Conservation (phyloP, 2,888 invertebrate genomes). For the Dicyrtomina minuta region DNA sequence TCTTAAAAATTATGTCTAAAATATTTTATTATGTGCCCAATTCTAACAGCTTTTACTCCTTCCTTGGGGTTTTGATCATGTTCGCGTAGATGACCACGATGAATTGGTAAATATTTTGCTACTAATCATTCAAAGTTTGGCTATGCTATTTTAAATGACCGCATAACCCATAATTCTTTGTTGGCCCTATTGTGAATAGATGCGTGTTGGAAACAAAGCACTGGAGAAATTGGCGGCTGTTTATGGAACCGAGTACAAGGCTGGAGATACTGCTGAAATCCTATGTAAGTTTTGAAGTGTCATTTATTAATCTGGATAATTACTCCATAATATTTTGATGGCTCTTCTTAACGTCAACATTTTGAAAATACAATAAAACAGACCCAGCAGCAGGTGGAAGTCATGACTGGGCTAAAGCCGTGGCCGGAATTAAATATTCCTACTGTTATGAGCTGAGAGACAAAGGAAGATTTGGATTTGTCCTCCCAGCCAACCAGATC, state of each 20-base stretch:
- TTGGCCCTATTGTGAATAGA: no score
- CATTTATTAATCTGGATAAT: not conserved
- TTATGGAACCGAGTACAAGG: conserved; percentile 56
- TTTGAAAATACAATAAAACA: no score
- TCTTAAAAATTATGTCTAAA: not conserved
- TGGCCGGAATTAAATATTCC: conserved; percentile 48
- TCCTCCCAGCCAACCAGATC: conserved; percentile 49
- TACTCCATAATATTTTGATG: not conserved
- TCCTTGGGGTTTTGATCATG: conserved; percentile 69
- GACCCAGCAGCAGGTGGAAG: conserved; percentile 45
- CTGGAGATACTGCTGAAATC: conserved; percentile 56
- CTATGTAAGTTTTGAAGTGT: conserved; percentile 48
- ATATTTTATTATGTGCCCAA: not conserved
- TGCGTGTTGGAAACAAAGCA: conserved; percentile 51
- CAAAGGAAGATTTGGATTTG: conserved; percentile 44
- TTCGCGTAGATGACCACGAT: conserved; percentile 47
- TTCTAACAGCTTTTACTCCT: conserved; percentile 44
- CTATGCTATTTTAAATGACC: no score
- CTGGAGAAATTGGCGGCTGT: conserved; percentile 54
- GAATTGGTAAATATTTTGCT: conserved; percentile 44
- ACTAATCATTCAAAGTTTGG: no score
- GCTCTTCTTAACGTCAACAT: no score
- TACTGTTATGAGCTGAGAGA: conserved; percentile 50
- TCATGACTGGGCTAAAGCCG: conserved; percentile 52
- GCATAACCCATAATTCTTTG: not conserved